Percentiles rank a stretch among this genome's conserved stretches.
Conservation (phyloP, 1,140 invertebrate species). For the Drosophila busckii region DNA sequence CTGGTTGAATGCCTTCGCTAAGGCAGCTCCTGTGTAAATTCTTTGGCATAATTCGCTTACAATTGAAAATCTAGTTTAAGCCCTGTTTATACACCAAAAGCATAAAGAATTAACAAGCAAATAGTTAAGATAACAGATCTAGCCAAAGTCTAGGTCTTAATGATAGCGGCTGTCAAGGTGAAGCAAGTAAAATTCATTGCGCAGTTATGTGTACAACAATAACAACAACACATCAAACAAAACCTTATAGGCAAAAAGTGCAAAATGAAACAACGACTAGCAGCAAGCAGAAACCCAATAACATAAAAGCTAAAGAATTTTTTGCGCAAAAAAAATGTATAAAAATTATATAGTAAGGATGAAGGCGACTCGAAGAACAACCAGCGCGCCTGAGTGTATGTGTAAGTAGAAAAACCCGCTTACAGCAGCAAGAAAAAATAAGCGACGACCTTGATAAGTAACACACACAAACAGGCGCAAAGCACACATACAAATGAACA, state of each 20-base stretch:
- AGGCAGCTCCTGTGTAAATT: no score
- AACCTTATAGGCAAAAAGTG: conserved; percentile 13
- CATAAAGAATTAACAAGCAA: no score
- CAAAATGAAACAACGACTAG: conserved; percentile 12
- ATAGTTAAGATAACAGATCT: no score
- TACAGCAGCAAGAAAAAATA: conserved; percentile 64
- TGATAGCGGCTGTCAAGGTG: conserved; percentile 46
- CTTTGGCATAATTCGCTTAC: no score
- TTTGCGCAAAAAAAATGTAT: conserved; percentile 59
- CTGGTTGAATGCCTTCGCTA: no score
- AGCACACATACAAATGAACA: neutral
- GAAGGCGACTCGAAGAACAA: conserved; percentile 39
- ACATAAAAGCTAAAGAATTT: conserved; percentile 75
- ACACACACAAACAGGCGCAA: conserved; percentile 29
- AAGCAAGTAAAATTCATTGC: conserved; percentile 59
- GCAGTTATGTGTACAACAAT: conserved; percentile 4
- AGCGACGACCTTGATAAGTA: conserved; percentile 74
- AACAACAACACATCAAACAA: conserved; percentile 39
- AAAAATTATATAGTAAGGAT: no score
- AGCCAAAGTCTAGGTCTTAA: conserved; percentile 29
- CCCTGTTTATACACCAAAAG: no score
- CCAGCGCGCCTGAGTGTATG: conserved; percentile 3
- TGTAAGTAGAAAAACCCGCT: conserved; percentile 72
- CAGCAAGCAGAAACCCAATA: conserved; percentile 64
- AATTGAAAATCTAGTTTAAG: no score